These are phyloP conservation scores for Stegodyphus mimosarum DNA, from an alignment of 1,140 invertebrate genomes.

Conservation along the genomic window DNA sequence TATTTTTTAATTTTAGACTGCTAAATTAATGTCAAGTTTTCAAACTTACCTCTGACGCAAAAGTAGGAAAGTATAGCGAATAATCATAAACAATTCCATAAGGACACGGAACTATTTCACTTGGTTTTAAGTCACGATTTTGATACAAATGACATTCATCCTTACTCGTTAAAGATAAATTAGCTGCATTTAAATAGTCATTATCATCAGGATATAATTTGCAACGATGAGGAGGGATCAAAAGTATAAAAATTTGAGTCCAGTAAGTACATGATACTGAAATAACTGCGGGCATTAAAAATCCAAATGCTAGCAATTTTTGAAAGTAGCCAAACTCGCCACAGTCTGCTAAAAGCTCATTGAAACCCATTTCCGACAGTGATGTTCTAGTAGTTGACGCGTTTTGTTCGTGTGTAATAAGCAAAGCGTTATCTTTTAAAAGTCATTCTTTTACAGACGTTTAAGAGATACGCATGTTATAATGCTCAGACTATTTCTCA, in stretches of 20 bases:
- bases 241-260: background rate
- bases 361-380: background rate
- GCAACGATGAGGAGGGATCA: slow-evolving; percentile 2
- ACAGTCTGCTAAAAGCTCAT: background rate
- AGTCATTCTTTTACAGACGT: no score
- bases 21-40: no score
- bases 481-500: no score
- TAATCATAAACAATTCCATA: slow-evolving; percentile 9
- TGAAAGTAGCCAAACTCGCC: background rate
- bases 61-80: background rate
- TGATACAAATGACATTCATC: no score
- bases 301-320: background rate
- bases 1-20: no score
- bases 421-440: no score
- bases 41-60: background rate
- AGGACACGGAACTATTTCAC: background rate
- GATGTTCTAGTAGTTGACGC: no score
- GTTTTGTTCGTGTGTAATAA: no score
- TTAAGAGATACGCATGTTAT: no score
- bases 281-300: background rate
- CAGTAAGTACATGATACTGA: background rate
- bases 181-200: background rate
- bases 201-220: background rate
- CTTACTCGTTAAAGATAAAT: no score
- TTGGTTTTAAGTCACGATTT: no score